Base-by-base conservation (phyloP, 2,888 invertebrate species). In the Erebia aethiops region DNA sequence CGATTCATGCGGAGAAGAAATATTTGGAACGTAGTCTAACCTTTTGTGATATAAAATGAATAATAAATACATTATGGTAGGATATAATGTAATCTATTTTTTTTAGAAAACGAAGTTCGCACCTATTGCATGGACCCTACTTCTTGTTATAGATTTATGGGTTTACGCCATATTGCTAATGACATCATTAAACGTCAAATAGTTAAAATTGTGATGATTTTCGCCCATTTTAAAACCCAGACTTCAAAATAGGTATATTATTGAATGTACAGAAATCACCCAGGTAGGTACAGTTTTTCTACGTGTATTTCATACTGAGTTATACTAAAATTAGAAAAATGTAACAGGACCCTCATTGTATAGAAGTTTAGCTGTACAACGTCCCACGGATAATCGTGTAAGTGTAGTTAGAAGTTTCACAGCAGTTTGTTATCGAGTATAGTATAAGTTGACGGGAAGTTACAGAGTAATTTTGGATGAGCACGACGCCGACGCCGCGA, bases 381-480 rank as follows among this genome's bases (percentile, higher is more conserved):
- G 75, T 72, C 72, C 61, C 67, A 73, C 72, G 77, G 76, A 80
- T 82, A 82, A 85, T 82, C 78, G 74, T 75, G 74, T 81, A 75
- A 81, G 78, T 79, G 84, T 82, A 83, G 82, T 85, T 83, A 82
- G 83, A 87, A 86, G 81, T 86, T 87, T 72, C 78, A 77, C 78
- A 78, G 81, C 81, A 79, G 80, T 81, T 83, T 82, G 79, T 81
- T 85, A 82, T 82, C 79, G 80, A 81, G 80, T 78, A 80, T 77
- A 79, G 81, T 82, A 77, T 78, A 81, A 82, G 81, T 82, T 70
- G 71, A 77, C 69, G 71, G 77, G 77, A 83, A 87, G 84, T 85
- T 85, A 74, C 77, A 69, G 75, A 82, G 82, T 81, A 81, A 85
- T 84, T 84, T 82, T 75, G 77, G 78, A 79, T 77, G 77, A 79